Base-by-base conservation (phyloP, 2,888 invertebrate genomes). In the Cryptocephalus primarius region DNA sequence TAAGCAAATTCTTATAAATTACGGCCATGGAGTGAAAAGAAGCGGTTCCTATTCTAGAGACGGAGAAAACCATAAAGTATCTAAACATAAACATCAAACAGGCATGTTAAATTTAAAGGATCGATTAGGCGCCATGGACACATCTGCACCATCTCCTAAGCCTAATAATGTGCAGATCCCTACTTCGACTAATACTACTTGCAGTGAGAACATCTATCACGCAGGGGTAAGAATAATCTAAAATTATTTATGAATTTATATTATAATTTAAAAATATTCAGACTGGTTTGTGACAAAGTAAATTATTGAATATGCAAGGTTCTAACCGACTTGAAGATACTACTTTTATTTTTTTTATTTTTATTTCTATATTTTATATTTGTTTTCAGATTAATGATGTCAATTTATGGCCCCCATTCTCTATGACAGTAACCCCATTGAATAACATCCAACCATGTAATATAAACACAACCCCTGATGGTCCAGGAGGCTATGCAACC, bases 11-110 rank as follows among this genome's bases (percentile, higher is more conserved):
- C 39, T 53, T 12, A 43, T 41, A 2, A 47, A 40, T 8, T 50
- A 48, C 31, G 67, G 64, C 3, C 79, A 79, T 51, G 80, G 80
- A 0, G 58, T 78, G 0, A 85, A 85, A 61, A 69, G 84, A 10
- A 75, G 76, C 43, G 77, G 78, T 1, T 78, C 79, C 10, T 73
- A 75, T 45, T 80, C 78, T 1, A 76, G 76, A 72, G 80, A 80
- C 60, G 77, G 71, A 1, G 79, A 80, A 43, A 72, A 72, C 45
- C 73, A 75, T 51, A 79, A 78, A 58, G 63, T 75, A 13, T 68
- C 70, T 8, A 80, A 79, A 58, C 73, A 77, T 48, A 71, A 74
- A 42, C 75, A 76, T 53, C 61, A 60, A 49, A 47, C 48, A n/a
- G 55, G 57, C 58, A 41, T 43, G 11, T 14, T 50, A 8, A 53